A percentile compares a stretch with the other conserved stretches of the same genome.
These are phyloP conservation scores for Cotesia congregata DNA, from an alignment of 2,888 invertebrate species.

Conservation along the genomic window DNA sequence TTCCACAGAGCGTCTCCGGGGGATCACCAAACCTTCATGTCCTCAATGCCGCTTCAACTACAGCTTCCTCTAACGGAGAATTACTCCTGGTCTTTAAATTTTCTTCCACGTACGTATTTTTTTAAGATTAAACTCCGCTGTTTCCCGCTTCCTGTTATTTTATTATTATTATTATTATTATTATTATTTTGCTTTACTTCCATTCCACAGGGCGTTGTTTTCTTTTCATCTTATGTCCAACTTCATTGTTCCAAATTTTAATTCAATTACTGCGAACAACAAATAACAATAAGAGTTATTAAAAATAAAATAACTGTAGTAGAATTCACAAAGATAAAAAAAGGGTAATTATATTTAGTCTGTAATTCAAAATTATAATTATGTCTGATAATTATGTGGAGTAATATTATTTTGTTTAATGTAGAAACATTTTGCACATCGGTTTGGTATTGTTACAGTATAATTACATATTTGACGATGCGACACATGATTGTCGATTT, in stretches of 20 bases:
- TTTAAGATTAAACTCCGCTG: conserved; percentile 22
- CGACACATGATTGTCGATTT: background rate
- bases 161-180: background rate
- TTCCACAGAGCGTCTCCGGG: conserved; percentile 7
- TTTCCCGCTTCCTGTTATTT: background rate
- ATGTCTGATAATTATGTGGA: background rate
- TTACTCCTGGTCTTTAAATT: conserved; percentile 11
- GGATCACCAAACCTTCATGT: background rate
- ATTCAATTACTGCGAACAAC: background rate
- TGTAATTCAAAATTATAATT: background rate
- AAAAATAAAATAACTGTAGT: background rate
- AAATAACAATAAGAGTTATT: background rate
- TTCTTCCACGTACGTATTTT: conserved; percentile 21
- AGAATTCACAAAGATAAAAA: too few relatives aligned
- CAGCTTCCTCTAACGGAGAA: background rate
- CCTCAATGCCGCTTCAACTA: background rate
- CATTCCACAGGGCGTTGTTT: background rate
- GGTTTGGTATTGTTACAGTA: background rate
- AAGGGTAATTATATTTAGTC: background rate
- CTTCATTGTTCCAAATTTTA: background rate
- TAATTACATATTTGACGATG: background rate
- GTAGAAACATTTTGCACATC: too few relatives aligned
- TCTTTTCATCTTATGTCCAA: conserved; percentile 1
- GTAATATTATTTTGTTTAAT: too few relatives aligned
- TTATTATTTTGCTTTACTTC: background rate